Evolutionary conservation across 2,113 vertebrate species (phyloP).

Genomic region (Spea bombifrons): DNA sequence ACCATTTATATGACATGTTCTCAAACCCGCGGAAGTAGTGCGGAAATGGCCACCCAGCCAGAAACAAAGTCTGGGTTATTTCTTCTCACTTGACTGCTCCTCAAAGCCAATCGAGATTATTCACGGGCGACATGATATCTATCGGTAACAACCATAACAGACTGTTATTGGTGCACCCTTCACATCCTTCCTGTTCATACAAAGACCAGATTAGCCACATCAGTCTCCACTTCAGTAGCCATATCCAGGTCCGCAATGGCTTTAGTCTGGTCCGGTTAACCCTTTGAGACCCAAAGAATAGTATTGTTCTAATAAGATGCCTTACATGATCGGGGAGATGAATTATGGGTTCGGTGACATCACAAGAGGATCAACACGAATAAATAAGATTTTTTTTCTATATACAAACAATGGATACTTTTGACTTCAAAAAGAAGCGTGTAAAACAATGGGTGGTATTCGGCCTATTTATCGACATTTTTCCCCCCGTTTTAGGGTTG

Average conservation of each 20-base stretch:
- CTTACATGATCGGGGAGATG: neutral
- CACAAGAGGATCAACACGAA: neutral
- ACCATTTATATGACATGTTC: too few relatives aligned
- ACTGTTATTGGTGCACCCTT: conserved; percentile 55
- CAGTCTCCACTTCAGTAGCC: conserved; percentile 49
- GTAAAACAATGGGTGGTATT: neutral
- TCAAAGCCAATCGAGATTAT: conserved; percentile 26
- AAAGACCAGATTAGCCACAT: conserved; percentile 58
- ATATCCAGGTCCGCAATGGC: conserved; percentile 54
- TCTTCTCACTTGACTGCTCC: conserved; percentile 38
- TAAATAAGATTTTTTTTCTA: neutral
- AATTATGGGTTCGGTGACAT: neutral
- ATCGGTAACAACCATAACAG: conserved; percentile 43
- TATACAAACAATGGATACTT: neutral
- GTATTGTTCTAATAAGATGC: neutral
- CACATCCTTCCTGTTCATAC: conserved; percentile 56
- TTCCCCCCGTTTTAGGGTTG: too few relatives aligned
- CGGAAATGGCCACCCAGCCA: neutral
- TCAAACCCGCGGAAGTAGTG: too few relatives aligned
- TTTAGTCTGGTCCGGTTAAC: neutral
- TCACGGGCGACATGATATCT: conserved; percentile 16
- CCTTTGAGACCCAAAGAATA: too few relatives aligned
- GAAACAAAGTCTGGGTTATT: conserved; percentile 14
- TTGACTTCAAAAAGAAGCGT: neutral
- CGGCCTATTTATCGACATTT: too few relatives aligned